Conservation (phyloP, 2,888 invertebrate species). For the Sinotaia quadrata region DNA sequence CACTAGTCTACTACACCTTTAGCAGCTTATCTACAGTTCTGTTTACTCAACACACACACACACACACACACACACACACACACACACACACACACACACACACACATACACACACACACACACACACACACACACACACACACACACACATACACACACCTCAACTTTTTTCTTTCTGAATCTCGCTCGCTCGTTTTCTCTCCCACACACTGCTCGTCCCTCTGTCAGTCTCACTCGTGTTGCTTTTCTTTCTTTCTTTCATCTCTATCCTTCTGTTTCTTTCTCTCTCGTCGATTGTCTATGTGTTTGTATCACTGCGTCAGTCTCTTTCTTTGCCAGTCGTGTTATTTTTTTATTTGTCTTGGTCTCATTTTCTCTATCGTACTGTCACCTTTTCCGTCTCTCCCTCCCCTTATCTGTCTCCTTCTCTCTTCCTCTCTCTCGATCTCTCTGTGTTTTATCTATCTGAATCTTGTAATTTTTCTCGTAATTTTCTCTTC, state of each 20-base stretch:
- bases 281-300: neutral
- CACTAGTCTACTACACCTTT: no score
- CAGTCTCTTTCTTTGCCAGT: neutral
- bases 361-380: slow-evolving; percentile 6
- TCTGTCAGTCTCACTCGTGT: neutral
- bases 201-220: neutral
- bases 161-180: neutral
- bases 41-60: neutral
- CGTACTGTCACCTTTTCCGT: neutral
- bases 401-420: slow-evolving; percentile 8
- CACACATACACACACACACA: slow-evolving; percentile 6
- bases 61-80: neutral
- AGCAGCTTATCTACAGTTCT: neutral
- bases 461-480: no score
- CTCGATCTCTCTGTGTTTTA: no score
- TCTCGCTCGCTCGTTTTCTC: neutral
- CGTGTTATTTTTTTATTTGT: neutral
- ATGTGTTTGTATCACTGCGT: slow-evolving; percentile 1
- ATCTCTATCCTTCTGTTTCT: slow-evolving; percentile 6
- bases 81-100: neutral
- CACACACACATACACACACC: neutral
- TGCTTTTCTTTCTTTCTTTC: slow-evolving; percentile 7
- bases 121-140: slow-evolving; percentile 10
- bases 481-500: no score
- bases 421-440: neutral